A percentile compares a stretch with the other conserved stretches of the same genome.
Conservation (phyloP, 2,888 invertebrate genomes). For the Philhelius pedissequus region DNA sequence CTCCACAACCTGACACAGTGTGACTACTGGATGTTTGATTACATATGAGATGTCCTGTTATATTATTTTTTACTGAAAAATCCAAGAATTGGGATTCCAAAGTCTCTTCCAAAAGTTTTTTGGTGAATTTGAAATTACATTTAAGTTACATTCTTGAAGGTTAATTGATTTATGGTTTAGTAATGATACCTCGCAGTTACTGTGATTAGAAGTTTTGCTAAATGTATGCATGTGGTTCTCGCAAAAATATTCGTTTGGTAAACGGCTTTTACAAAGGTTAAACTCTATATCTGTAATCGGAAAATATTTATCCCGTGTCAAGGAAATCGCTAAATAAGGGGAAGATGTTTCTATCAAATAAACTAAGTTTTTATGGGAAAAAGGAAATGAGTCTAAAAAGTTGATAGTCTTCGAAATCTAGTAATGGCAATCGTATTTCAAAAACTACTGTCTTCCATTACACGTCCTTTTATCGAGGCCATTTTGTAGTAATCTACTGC, state of each 20-base stretch:
- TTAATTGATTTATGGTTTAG: neutral
- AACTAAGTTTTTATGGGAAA: neutral
- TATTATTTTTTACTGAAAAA: neutral
- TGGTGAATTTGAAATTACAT: neutral
- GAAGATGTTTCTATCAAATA: neutral
- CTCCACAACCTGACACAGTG: neutral
- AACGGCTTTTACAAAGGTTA: neutral
- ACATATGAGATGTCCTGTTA: neutral
- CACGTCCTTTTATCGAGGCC: neutral
- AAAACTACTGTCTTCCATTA: neutral
- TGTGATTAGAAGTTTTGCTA: neutral
- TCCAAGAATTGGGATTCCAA: neutral
- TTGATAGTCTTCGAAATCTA: neutral
- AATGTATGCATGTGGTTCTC: neutral
- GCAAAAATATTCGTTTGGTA: neutral
- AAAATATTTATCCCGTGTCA: neutral
- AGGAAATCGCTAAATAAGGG: neutral
- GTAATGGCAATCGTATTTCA: neutral
- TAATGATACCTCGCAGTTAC: neutral
- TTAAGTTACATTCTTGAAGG: neutral
- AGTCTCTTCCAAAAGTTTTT: neutral
- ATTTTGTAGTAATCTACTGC: neutral
- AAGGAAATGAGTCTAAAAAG: neutral
- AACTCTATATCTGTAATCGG: neutral
- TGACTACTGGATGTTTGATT: neutral